These are phyloP conservation scores for Phorcus lineatus DNA, from an alignment of 2,888 invertebrate genomes.

Conservation along the genomic window DNA sequence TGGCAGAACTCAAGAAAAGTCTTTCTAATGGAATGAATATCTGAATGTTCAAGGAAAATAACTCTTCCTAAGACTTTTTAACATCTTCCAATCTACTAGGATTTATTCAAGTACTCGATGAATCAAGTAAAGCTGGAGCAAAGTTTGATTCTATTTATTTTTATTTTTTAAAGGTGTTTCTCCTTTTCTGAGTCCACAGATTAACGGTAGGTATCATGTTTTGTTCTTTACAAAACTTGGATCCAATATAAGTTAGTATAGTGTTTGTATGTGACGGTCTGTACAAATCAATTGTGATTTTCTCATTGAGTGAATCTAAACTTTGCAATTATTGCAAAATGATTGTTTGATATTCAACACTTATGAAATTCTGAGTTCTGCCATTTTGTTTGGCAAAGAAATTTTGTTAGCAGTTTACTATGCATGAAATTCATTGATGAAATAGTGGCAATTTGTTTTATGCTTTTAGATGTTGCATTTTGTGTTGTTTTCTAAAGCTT, in stretches of 20 bases:
- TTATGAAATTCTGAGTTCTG: conserved; percentile 9
- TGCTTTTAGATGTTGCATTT: too few relatives aligned
- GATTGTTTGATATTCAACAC: background rate
- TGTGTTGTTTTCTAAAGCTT: too few relatives aligned
- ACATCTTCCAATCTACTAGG: too few relatives aligned
- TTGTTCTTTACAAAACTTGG: conserved; percentile 9
- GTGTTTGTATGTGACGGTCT: conserved; percentile 6
- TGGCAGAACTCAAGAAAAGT: conserved; percentile 19
- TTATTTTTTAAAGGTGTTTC: conserved; percentile 58
- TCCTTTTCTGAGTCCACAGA: conserved; percentile 51
- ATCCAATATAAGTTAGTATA: background rate
- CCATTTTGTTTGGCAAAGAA: conserved; percentile 6
- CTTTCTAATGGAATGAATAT: too few relatives aligned
- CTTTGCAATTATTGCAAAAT: background rate
- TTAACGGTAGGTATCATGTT: conserved; percentile 52
- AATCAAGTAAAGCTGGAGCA: background rate
- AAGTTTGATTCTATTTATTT: conserved; percentile 29
- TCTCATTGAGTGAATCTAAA: background rate
- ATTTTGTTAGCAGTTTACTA: too few relatives aligned
- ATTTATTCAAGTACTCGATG: too few relatives aligned
- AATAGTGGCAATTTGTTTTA: too few relatives aligned
- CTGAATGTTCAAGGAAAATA: too few relatives aligned
- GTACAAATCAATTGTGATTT: conserved; percentile 3
- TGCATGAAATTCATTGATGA: too few relatives aligned
- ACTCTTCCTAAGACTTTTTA: too few relatives aligned